Base-by-base conservation (phyloP, 2,113 vertebrate genomes). In the Tympanuchus pallidicinctus region DNA sequence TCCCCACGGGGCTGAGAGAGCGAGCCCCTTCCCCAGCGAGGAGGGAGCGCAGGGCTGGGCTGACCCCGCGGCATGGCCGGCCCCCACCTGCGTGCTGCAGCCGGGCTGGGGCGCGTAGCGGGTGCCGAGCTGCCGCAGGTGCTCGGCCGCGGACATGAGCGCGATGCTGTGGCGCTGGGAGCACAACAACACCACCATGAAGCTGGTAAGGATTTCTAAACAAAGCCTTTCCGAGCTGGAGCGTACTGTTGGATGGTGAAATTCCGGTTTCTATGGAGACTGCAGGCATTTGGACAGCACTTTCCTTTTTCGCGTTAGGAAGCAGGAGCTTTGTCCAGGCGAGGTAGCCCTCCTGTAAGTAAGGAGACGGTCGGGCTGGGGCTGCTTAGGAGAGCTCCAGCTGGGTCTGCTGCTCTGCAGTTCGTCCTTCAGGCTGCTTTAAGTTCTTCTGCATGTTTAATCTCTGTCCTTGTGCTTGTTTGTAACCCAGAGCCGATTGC, bases 101-200 rank as follows among this genome's bases (percentile, higher is more conserved):
- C 54, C 28, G 28, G 54, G 18, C 16, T 9, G 52, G 52, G 52
- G 27, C 24, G 14, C 27, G 8, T 54, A 54, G 54, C 52, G 27
- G 54, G 54, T 28, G 15, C 28, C 6, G 74, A 61, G 60, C 38
- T 47, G 65, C 73, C 32, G 97, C 98, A 98, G 98, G 98, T 98
- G 98, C 97, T 70, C 21, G 43, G 30, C 19, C 13, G 61, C 17
- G 79, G 54, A 82, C n/a, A 99, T 99, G 99, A 99, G 98, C 97
- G 81, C 97, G 97, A 98, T 98, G 98, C 97, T 99, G 94, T 99
- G 98, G 98, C 98, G 98, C 86, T 99, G 99, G 98, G 98, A 99
- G 15, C 98, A 98, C 88, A 98, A 98, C 97, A 99, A 98, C 96
- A 93, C 92, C 97, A 98, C 98, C 97, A 99, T 99, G 99, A 99